Conservation (phyloP, 2,797 vertebrate species). For the Myotis findleyi region DNA sequence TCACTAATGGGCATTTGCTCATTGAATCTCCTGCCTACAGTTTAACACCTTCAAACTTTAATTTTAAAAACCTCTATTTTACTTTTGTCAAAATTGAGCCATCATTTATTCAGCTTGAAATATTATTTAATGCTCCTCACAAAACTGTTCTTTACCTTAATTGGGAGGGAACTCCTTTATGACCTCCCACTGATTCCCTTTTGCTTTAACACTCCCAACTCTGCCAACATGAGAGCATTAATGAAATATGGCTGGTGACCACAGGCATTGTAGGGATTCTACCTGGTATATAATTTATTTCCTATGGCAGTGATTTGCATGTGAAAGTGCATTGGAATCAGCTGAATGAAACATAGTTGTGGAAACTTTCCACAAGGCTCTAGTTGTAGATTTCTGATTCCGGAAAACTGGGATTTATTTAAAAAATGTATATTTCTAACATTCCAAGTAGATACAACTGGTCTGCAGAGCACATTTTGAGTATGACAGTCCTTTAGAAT, state of each 20-base stretch:
- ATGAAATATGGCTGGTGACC: slow-evolving; percentile 20
- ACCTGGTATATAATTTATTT: background rate
- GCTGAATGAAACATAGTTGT: background rate
- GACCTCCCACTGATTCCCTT: background rate
- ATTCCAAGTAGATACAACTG: background rate
- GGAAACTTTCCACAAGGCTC: no score
- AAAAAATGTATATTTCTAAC: background rate
- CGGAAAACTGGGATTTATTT: background rate
- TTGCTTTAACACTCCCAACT: background rate
- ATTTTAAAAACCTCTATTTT: slow-evolving; percentile 13
- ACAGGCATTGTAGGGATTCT: background rate
- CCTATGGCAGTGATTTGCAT: background rate
- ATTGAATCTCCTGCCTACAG: background rate
- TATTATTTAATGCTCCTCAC: background rate
- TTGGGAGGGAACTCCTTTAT: background rate
- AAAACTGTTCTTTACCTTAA: background rate
- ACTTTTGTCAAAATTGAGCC: background rate
- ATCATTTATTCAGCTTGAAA: background rate
- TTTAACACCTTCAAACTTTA: background rate
- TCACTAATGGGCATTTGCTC: background rate
- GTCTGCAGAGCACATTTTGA: background rate
- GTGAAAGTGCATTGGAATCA: background rate
- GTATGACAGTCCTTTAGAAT: background rate
- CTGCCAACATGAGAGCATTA: background rate
- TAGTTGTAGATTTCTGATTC: background rate